These are phyloP conservation scores for Mohoua ochrocephala DNA, from an alignment of 2,113 vertebrate genomes.

Conservation along the genomic window DNA sequence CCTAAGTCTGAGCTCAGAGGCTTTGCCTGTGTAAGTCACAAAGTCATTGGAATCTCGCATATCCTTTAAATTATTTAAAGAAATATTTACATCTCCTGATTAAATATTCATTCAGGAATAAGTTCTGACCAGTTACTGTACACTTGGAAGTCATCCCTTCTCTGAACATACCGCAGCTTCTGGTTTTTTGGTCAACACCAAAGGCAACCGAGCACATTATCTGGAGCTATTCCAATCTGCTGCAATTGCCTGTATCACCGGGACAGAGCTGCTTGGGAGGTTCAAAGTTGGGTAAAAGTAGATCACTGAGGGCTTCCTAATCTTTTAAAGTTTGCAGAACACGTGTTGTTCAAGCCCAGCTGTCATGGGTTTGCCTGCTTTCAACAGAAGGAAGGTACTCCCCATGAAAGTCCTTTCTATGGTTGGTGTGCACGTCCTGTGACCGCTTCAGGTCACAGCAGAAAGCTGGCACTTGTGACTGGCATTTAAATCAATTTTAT, in stretches of 20 bases:
- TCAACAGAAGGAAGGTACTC: neutral
- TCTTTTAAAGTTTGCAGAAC: neutral
- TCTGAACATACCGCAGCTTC: neutral
- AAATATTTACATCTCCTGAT: slow-evolving; percentile 58
- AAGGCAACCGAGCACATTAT: neutral
- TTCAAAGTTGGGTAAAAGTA: neutral
- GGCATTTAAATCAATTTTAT: neutral
- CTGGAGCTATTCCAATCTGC: neutral
- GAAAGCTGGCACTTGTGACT: neutral
- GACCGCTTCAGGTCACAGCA: neutral
- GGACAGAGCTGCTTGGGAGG: neutral
- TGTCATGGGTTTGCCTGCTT: neutral
- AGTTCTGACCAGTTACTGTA: slow-evolving; percentile 4
- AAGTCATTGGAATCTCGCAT: neutral
- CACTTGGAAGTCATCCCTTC: neutral
- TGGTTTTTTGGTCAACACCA: neutral
- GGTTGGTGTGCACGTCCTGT: rapidly evolving
- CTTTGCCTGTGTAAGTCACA: slow-evolving; percentile 19
- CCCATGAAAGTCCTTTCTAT: rapidly evolving
- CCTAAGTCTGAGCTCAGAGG: slow-evolving; percentile 17
- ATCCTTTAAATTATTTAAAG: neutral
- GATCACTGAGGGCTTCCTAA: neutral
- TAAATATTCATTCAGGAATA: slow-evolving; percentile 10
- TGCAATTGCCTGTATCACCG: rapidly evolving
- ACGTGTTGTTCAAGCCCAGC: neutral